Percentiles rank a stretch among this genome's conserved stretches.
These are phyloP conservation scores for Malthinus seriepunctatus DNA, from an alignment of 2,888 invertebrate genomes.

Conservation along the genomic window DNA sequence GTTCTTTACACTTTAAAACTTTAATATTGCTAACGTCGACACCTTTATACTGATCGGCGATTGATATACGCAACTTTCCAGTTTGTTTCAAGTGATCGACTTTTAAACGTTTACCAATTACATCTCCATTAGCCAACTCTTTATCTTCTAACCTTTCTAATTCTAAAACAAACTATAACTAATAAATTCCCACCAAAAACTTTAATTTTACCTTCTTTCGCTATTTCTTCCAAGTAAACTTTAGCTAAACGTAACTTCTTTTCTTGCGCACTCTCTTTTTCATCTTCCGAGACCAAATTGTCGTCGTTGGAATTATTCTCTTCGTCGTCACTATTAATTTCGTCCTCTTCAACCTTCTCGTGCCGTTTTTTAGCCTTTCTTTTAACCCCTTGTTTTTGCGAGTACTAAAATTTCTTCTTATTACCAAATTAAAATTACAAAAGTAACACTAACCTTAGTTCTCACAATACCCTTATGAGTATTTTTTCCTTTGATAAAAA, in stretches of 20 bases:
- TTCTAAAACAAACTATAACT: conserved; percentile 54
- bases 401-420: too few species aligned
- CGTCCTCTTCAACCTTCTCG: too few species aligned
- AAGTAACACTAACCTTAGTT: too few species aligned
- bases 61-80: conserved; percentile 74
- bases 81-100: conserved; percentile 86
- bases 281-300: conserved; percentile 62
- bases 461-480: too few species aligned
- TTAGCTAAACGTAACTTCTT: conserved; percentile 89
- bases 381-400: too few species aligned
- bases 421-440: too few species aligned
- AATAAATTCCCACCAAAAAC: too few species aligned
- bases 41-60: conserved; percentile 67
- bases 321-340: conserved; percentile 56
- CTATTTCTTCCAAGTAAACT: conserved; percentile 84
- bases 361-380: too few species aligned
- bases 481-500: too few species aligned
- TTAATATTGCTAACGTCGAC: conserved; percentile 54
- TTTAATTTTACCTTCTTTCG: conserved; percentile 67
- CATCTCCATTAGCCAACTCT: conserved; percentile 61
- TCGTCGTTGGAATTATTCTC: conserved; percentile 68
- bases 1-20: conserved; percentile 74
- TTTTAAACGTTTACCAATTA: conserved; percentile 75
- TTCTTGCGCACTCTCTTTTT: conserved; percentile 84
- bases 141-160: conserved; percentile 65